Percentiles rank a stretch among this genome's conserved stretches.
phyloP scores from a whole-genome alignment of 2,113 vertebrate genomes.

The Zosterops lateralis region DNA sequence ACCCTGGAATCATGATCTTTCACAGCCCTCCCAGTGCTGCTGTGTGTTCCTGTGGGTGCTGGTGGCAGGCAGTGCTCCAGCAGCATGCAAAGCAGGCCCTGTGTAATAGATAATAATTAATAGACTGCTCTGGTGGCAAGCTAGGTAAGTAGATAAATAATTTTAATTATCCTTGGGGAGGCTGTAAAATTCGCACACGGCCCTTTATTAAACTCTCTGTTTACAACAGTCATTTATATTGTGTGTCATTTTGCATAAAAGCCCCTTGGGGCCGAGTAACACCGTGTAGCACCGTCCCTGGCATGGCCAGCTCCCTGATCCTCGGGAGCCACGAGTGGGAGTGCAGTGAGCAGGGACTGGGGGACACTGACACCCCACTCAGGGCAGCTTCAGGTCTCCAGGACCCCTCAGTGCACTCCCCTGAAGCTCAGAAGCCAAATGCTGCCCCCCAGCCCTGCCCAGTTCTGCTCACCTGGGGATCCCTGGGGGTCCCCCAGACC shows the following conservation, averaged over 20 bases:
- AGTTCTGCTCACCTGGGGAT: neutral
- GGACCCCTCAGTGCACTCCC: neutral
- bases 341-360: fast-evolving
- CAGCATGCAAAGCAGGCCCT: conserved; percentile 61
- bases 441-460: fast-evolving
- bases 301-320: neutral
- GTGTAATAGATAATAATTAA: conserved; percentile 78
- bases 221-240: conserved; percentile 72
- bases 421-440: fast-evolving
- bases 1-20: fast-evolving
- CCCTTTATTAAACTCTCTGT: conserved; percentile 75
- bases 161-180: conserved; percentile 80
- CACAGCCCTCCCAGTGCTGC: neutral
- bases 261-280: neutral
- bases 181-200: conserved; percentile 69
- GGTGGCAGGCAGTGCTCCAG: neutral
- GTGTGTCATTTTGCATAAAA: conserved; percentile 54
- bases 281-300: neutral
- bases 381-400: fast-evolving
- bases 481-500: neutral
- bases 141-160: conserved; percentile 79
- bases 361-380: fast-evolving
- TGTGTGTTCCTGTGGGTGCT: neutral
- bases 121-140: conserved; percentile 71
- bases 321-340: fast-evolving